phyloP scores from a whole-genome alignment of 2,113 vertebrate genomes.

The Pseudopipra pipra region DNA sequence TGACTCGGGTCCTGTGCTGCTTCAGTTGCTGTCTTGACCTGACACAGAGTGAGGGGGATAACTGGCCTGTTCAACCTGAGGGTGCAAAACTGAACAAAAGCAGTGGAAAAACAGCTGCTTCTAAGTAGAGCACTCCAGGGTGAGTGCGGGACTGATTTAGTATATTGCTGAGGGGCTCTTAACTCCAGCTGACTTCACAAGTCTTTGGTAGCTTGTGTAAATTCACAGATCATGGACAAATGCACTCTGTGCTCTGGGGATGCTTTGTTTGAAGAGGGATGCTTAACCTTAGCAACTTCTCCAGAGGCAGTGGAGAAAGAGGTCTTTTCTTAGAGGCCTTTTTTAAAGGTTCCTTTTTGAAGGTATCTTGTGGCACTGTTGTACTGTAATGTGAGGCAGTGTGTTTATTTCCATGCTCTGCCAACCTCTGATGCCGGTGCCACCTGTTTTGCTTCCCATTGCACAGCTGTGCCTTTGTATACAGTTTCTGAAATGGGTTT shows the following conservation, averaged over 20 bases:
- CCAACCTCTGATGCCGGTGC: not conserved
- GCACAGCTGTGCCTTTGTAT: conserved; percentile 23
- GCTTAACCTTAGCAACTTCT: conserved; percentile 19
- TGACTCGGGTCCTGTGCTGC: not conserved
- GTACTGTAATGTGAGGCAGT: not conserved
- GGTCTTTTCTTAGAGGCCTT: not conserved
- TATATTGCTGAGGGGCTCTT: conserved; percentile 25
- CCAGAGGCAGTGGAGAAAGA: not conserved
- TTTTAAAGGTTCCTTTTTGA: not conserved
- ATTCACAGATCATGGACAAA: not conserved
- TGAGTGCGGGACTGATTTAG: not conserved
- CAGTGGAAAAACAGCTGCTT: conserved; percentile 22
- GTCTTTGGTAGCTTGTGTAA: conserved; percentile 24
- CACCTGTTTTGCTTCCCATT: conserved; percentile 34
- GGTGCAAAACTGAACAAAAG: conserved; percentile 13
- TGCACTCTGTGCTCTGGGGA: not conserved
- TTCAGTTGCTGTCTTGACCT: not conserved
- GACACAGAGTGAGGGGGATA: not conserved
- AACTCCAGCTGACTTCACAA: conserved; percentile 42
- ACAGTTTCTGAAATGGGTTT: conserved; percentile 48
- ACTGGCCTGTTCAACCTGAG: not conserved
- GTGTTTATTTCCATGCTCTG: not conserved
- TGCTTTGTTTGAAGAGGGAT: conserved; percentile 12
- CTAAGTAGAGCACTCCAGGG: not conserved
- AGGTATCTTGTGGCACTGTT: not conserved